Evolutionary conservation across 2,888 invertebrate species (phyloP).

Genomic region (Harpalus rufipes): DNA sequence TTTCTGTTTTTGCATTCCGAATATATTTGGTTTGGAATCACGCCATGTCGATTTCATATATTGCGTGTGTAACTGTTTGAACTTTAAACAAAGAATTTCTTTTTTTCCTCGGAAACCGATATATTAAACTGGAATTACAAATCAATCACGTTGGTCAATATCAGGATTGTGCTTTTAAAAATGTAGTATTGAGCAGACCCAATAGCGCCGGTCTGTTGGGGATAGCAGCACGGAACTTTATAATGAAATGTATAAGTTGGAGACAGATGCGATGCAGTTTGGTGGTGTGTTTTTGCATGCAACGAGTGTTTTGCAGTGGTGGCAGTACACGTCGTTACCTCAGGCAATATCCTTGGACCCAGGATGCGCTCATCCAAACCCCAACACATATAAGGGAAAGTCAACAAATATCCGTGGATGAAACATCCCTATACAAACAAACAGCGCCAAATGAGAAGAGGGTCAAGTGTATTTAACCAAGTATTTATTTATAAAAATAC

Average conservation of each 20-base stretch:
- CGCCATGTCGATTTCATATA: constrained; percentile 27
- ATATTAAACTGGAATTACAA: constrained; percentile 44
- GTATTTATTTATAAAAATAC: background rate
- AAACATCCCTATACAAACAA: background rate
- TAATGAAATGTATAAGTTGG: constrained; percentile 14
- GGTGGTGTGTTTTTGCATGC: constrained; percentile 15
- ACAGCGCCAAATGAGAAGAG: background rate
- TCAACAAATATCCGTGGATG: background rate
- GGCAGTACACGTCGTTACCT: constrained; percentile 26
- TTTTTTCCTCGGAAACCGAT: constrained; percentile 36
- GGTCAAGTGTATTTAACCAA: background rate
- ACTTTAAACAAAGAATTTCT: constrained; percentile 31
- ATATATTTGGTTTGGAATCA: constrained; percentile 1
- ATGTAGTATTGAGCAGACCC: constrained; percentile 11
- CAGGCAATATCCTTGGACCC: constrained; percentile 16
- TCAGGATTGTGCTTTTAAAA: constrained; percentile 41
- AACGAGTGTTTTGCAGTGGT: constrained; percentile 20
- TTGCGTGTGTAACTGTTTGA: constrained; percentile 45
- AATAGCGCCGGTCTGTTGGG: background rate
- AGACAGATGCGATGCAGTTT: constrained; percentile 12
- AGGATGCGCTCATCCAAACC: background rate
- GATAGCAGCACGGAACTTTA: background rate
- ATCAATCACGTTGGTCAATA: constrained; percentile 36
- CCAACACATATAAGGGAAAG: constrained; percentile 44
- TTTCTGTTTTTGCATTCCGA: constrained; percentile 11